These are phyloP conservation scores for Phyto melanocephala DNA, from an alignment of 2,888 invertebrate genomes.

Conservation along the genomic window DNA sequence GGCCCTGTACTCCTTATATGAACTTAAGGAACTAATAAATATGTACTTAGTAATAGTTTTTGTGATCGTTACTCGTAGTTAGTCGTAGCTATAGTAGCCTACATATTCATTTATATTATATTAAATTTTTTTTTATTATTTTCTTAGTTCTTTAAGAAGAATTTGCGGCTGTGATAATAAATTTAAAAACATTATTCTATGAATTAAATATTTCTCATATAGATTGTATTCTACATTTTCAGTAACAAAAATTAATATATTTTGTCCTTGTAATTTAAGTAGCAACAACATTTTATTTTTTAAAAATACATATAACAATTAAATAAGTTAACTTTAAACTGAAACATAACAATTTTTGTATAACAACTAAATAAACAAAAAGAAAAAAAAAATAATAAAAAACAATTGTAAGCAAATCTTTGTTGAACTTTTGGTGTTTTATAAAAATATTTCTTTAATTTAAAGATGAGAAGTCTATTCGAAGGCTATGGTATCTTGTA, in stretches of 20 bases:
- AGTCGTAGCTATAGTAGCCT: constrained; percentile 17
- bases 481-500: constrained; percentile 79
- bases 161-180: constrained; percentile 64
- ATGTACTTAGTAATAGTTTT: background rate
- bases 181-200: constrained; percentile 43
- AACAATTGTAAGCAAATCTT: constrained; percentile 40
- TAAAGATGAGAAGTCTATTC: constrained; percentile 65
- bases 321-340: constrained; percentile 54
- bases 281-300: constrained; percentile 30
- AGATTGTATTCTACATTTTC: background rate
- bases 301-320: constrained; percentile 42
- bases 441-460: background rate
- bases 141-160: constrained; percentile 31
- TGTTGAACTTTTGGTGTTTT: constrained; percentile 55
- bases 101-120: background rate
- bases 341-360: constrained; percentile 44
- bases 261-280: constrained; percentile 10
- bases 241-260: background rate
- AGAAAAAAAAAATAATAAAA: constrained; percentile 48
- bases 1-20: too few relatives aligned
- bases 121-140: background rate
- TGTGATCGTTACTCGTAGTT: constrained; percentile 28
- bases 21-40: background rate
- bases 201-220: constrained; percentile 19
- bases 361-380: constrained; percentile 40